A percentile compares a stretch with the other conserved stretches of the same genome.
Evolutionary conservation across 2,113 vertebrate genomes (phyloP).

Genomic region (Tychaedon coryphoeus): DNA sequence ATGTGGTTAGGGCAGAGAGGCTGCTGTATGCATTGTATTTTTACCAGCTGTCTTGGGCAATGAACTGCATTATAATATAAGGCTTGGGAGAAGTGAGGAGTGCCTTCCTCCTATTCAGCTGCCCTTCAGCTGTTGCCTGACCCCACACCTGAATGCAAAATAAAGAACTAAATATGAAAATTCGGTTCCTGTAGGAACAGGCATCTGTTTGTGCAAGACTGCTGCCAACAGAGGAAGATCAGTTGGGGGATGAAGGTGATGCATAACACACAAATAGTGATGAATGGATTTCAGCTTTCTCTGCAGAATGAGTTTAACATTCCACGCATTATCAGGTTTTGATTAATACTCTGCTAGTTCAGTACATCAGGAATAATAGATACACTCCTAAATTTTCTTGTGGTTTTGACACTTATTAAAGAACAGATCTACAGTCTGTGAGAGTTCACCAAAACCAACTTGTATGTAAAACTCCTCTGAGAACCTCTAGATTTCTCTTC

Average conservation of each 20-base stretch:
- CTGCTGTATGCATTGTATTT: background rate
- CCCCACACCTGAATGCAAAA: background rate
- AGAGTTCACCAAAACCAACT: background rate
- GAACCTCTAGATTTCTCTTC: background rate
- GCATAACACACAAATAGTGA: accelerated
- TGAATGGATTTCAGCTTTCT: background rate
- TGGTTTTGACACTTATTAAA: no score
- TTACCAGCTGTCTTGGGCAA: background rate
- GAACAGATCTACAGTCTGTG: background rate
- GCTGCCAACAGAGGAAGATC: background rate
- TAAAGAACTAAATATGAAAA: background rate
- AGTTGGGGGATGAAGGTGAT: background rate
- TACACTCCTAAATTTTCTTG: background rate
- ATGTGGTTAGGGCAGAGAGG: background rate
- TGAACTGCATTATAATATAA: no score
- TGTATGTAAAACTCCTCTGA: background rate
- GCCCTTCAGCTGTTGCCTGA: background rate
- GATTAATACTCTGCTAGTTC: background rate
- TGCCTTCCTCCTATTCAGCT: background rate
- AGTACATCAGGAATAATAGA: background rate
- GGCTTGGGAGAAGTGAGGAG: background rate
- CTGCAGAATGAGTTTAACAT: no score
- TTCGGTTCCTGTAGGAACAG: background rate
- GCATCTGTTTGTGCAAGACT: background rate
- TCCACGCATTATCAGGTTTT: no score